Conservation (phyloP, 2,797 vertebrate species). For the Discoglossus pictus region DNA sequence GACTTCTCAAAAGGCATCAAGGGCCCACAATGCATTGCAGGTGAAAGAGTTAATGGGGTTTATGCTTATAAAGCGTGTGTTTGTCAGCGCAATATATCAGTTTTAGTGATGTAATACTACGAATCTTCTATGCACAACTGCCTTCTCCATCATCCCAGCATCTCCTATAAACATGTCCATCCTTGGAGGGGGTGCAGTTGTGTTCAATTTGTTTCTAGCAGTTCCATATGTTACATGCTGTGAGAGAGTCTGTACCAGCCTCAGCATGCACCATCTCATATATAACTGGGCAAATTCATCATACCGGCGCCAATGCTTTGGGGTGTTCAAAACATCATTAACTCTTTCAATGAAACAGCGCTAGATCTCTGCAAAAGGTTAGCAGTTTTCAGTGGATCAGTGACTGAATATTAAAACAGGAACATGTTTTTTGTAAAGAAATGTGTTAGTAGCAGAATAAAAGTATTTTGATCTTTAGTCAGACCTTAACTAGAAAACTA, state of each 20-base stretch:
- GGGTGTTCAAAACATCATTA: background rate
- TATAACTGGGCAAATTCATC: slow-evolving; percentile 8
- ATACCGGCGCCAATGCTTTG: background rate
- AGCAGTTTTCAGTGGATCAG: no score
- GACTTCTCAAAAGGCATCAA: no score
- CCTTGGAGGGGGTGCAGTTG: slow-evolving; percentile 7
- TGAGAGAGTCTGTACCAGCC: slow-evolving; percentile 28
- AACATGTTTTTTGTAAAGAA: no score
- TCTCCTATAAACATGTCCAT: slow-evolving; percentile 1
- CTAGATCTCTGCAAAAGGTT: no score
- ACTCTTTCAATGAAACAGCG: background rate
- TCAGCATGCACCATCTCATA: background rate
- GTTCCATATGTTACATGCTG: slow-evolving; percentile 43
- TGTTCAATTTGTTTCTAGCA: slow-evolving; percentile 15
- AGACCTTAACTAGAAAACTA: no score
- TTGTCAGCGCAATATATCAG: background rate
- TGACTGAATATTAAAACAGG: no score
- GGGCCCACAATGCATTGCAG: no score
- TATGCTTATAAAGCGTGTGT: no score
- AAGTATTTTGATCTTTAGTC: no score
- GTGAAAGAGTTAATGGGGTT: no score
- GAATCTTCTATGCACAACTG: background rate
- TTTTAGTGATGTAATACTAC: no score
- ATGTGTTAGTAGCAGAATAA: no score
- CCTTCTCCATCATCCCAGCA: background rate